A percentile compares a stretch with the other conserved stretches of the same genome.
These are phyloP conservation scores for Capra hircus DNA, from an alignment of 2,113 vertebrate species.

Conservation along the genomic window DNA sequence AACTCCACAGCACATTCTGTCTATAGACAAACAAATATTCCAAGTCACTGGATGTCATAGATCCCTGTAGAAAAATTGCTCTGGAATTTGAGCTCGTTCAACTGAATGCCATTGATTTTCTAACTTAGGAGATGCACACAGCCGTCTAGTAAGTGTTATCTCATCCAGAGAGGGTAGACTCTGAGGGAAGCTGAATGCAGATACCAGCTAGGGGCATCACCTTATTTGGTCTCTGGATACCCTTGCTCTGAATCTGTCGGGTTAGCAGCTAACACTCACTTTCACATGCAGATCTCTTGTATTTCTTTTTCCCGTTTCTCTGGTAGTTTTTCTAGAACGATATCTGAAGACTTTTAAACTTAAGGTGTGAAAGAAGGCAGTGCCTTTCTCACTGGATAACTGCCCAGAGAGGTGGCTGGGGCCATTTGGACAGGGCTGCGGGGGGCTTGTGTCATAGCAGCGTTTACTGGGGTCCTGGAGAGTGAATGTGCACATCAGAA, in stretches of 20 bases:
- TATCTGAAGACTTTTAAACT: neutral
- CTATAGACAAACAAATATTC: neutral
- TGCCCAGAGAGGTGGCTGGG: neutral
- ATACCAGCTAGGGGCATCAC: no score
- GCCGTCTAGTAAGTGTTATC: rapidly evolving
- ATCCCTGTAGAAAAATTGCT: neutral
- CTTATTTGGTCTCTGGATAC: neutral
- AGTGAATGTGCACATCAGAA: neutral
- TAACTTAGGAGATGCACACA: neutral
- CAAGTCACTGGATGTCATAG: neutral
- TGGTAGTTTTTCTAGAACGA: neutral
- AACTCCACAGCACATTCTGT: neutral
- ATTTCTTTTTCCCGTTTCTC: neutral
- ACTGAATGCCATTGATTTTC: neutral
- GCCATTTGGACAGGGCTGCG: neutral
- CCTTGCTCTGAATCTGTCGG: neutral
- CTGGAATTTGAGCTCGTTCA: neutral
- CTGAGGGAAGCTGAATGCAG: neutral
- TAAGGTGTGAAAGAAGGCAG: neutral
- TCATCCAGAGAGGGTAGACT: neutral
- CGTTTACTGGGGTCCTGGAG: neutral
- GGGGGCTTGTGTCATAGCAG: no score
- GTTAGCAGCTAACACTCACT: neutral
- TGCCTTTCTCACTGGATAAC: neutral
- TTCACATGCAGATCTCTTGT: neutral